Evolutionary conservation across 1,140 invertebrate genomes (phyloP), one percentile per base, ranked within the genome.

Genomic region (Rhagoletis zephyria): DNA sequence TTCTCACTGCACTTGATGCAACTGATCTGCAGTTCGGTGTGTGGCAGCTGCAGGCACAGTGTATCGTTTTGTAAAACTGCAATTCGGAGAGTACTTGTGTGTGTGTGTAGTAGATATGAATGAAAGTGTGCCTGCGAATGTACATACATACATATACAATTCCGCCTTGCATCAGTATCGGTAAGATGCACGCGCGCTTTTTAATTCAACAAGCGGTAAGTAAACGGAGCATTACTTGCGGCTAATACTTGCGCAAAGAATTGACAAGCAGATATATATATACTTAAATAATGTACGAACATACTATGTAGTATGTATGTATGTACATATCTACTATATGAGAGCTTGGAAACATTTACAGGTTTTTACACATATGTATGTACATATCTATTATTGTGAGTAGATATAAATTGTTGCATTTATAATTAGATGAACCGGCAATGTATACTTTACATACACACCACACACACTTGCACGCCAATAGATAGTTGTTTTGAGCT

Each of bases 131-230:
- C 30, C 30, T 30, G 30, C 30, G 30, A 30, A 30, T 30, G 30
- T 30, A 30, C 30, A 30, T 30, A 30, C 51, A 56, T 10, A 56
- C 51, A 56, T 2, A 7, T n/a, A 9, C 61, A 14, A n/a, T 63
- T 63, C 61, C 61, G 61, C 12, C 61, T 63, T 63, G 61, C 51
- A 10, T 56, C 5, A 56, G 51, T 56, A 56, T 67, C 42, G 48
- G 14, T 56, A 30, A 81, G 74, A 56, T 81, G 74, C 74, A 81
- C 48, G 74, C 74, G 45, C 74, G 74, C 67, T 48, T 0, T 30
- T 30, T 30, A 42, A 74, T 48, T 74, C 42, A 74, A 74, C 67
- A 48, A 74, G 30, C 40, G 10, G 67, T 42, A 74, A n/a, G n/a
- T 56, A 81, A 56, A 51, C 48, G 74, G 48, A 19, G 74, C 74